Evolutionary conservation across 2,797 vertebrate species (phyloP), one percentile per base, ranked within the genome.

Genomic region (Synaphobranchus kaupii): DNA sequence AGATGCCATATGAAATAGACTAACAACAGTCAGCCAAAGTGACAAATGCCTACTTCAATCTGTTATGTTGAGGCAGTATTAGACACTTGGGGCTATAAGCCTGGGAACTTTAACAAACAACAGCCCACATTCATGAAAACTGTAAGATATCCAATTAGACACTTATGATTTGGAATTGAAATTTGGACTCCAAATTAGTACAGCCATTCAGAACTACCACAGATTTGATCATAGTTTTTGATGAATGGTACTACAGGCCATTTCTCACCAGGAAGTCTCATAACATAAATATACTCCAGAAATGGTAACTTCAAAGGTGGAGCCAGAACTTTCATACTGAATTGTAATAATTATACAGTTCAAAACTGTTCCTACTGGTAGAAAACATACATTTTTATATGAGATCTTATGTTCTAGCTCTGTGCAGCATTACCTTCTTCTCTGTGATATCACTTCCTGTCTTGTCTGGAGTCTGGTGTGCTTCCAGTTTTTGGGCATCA

Each of bases 371-470:
- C 25, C 63, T 66, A 66, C 20, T 25, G 63, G 63, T 28, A 68
- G n/a, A 68, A 12, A 60, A 68, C 25, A 68, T n/a, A n/a, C n/a
- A n/a, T n/a, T 39, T 39, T 39, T 1, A 39, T 39, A 2, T 39
- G 39, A 39, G 39, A 39, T 39, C n/a, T n/a, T n/a, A n/a, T n/a
- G n/a, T 28, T 68, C 22, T 68, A 82, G 31, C 20, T 15, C 7
- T 44, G 66, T 66, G 34, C 54, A 52, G 52, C 15, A 17, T 39
- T 91, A 96, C 96, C 96, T 96, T 97, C 89, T 95, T 96, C 86
- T 94, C 90, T 0, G 89, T 81, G 87, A 95, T 0, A 84, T 95
- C 94, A 39, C 86, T 91, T 92, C 89, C 91, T 89, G 87, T 90
- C 91, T 31, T 73, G 28, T 52, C 81, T 63, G 78, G 9, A 73